Conservation (phyloP, 2,113 vertebrate species). For the Oreocharis arfaki region DNA sequence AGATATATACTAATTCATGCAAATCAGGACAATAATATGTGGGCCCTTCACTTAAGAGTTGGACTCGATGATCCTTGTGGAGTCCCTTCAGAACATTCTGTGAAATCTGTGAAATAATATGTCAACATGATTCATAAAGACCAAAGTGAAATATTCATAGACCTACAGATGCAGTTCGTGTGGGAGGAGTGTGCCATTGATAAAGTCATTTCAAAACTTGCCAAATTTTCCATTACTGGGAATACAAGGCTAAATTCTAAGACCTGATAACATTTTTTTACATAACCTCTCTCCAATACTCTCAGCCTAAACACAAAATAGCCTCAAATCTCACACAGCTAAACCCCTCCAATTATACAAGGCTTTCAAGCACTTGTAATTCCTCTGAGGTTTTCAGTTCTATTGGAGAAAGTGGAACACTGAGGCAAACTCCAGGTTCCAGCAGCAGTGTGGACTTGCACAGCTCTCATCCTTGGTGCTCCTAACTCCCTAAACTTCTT, state of each 20-base stretch:
- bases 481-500: background rate
- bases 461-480: background rate
- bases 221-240: background rate
- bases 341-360: background rate
- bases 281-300: background rate
- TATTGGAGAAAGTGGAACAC: background rate
- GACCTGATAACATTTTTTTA: background rate
- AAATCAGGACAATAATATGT: background rate
- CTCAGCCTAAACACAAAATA: background rate
- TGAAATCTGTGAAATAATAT: background rate
- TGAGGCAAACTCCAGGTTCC: background rate
- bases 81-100: background rate
- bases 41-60: background rate
- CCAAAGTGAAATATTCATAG: background rate
- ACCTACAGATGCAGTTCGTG: background rate
- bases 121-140: background rate
- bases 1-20: background rate
- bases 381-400: background rate
- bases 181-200: background rate
- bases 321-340: background rate
- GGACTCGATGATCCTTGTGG: background rate
- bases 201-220: background rate
- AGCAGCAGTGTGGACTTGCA: background rate
- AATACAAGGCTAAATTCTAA: background rate
- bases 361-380: background rate